Conservation (phyloP, 2,113 vertebrate species). For the Chionodraco myersi region DNA sequence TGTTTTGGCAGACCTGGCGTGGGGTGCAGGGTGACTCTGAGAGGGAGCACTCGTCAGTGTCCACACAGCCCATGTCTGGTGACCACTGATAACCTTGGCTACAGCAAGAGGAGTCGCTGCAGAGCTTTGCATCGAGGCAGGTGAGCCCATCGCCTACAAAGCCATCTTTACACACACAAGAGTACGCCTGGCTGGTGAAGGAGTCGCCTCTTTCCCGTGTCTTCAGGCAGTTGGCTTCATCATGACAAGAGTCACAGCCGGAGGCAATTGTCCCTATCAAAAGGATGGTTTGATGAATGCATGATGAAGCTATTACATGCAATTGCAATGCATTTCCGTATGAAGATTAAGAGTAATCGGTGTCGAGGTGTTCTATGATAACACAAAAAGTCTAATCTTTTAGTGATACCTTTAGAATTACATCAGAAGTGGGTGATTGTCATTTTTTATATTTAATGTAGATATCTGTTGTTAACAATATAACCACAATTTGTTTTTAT, state of each 20-base stretch:
- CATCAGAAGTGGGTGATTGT: not conserved
- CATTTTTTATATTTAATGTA: not conserved
- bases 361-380: not conserved
- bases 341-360: not conserved
- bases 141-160: constrained; percentile 70
- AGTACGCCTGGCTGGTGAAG: not conserved
- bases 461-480: not conserved
- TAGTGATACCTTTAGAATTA: not conserved
- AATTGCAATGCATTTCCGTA: not conserved
- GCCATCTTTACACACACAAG: constrained; percentile 70
- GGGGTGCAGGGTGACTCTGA: constrained; percentile 35
- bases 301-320: not conserved
- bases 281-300: not conserved
- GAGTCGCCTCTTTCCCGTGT: constrained; percentile 37
- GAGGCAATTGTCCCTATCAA: constrained; percentile 35
- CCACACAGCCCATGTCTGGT: constrained; percentile 60
- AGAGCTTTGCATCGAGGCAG: constrained; percentile 61
- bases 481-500: not conserved
- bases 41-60: constrained; percentile 69
- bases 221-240: constrained; percentile 48
- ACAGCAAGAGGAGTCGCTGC: constrained; percentile 59
- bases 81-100: constrained; percentile 65
- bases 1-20: constrained; percentile 63
- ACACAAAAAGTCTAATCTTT: not conserved
- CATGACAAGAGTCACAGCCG: constrained; percentile 60